Evolutionary conservation across 2,113 vertebrate species (phyloP).

Genomic region (Sardina pilchardus): DNA sequence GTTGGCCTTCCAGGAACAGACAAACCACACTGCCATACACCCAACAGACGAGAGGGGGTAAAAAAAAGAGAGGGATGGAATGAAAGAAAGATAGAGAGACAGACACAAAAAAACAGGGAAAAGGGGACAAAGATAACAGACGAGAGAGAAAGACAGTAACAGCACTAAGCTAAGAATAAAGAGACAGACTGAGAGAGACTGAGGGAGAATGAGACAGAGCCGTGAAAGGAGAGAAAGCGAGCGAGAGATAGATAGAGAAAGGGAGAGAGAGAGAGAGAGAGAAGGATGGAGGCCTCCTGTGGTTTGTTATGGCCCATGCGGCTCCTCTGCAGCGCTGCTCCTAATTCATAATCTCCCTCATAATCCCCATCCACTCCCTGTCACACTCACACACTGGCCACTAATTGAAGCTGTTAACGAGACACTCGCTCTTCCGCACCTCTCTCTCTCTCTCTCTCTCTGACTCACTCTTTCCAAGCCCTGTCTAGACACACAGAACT

Average conservation of each 20-base stretch:
- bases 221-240: slow-evolving; percentile 16
- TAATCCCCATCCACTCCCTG: slow-evolving; percentile 60
- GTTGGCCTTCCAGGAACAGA: background rate
- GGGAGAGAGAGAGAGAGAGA: background rate
- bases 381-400: slow-evolving; percentile 34
- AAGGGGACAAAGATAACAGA: background rate
- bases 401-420: slow-evolving; percentile 28
- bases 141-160: slow-evolving; percentile 17
- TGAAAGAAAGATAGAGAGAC: slow-evolving; percentile 16
- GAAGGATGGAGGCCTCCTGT: slow-evolving; percentile 44
- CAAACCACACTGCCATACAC: background rate
- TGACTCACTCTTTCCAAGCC: background rate
- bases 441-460: background rate
- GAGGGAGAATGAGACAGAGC: slow-evolving; percentile 16
- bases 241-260: background rate
- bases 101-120: background rate
- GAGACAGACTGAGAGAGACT: background rate
- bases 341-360: slow-evolving; percentile 68
- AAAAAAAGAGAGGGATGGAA: slow-evolving; percentile 34
- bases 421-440: slow-evolving; percentile 23
- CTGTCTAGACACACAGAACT: background rate
- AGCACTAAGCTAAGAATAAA: slow-evolving; percentile 3
- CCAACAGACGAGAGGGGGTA: background rate
- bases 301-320: slow-evolving; percentile 54
- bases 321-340: slow-evolving; percentile 57